A percentile compares a stretch with the other conserved stretches of the same genome.
Conservation (phyloP, 2,888 invertebrate genomes). For the Clistopyga incitator region DNA sequence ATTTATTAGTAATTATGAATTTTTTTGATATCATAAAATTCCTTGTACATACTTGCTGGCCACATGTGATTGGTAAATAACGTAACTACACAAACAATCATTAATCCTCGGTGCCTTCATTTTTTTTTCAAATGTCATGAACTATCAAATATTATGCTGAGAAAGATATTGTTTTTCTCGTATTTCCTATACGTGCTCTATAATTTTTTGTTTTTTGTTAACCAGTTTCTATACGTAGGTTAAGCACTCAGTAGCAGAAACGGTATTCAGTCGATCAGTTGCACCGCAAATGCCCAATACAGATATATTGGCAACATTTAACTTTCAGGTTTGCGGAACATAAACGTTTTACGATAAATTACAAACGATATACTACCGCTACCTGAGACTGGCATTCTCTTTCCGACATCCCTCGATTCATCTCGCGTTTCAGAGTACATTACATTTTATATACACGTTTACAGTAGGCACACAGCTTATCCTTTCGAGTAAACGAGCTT, state of each 20-base stretch:
- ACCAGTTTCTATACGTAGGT: neutral
- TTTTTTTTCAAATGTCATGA: neutral
- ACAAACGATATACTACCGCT: constrained; percentile 15
- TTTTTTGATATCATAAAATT: neutral
- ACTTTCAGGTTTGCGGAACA: constrained; percentile 30
- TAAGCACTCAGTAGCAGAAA: neutral
- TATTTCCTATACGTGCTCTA: neutral
- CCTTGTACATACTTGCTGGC: neutral
- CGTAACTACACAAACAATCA: neutral
- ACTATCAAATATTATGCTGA: neutral
- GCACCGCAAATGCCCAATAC: neutral
- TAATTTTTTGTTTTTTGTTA: neutral
- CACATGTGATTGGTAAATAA: neutral
- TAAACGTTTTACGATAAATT: constrained; percentile 35
- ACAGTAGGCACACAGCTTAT: constrained; percentile 23
- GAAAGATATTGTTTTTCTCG: neutral
- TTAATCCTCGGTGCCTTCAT: neutral
- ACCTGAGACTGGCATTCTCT: constrained; percentile 37
- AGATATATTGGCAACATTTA: neutral
- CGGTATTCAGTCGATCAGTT: constrained; percentile 19
- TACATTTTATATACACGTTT: constrained; percentile 21
- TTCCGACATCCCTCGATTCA: constrained; percentile 35
- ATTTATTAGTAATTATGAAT: neutral
- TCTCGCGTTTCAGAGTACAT: constrained; percentile 39
- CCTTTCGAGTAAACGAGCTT: constrained; percentile 24